Evolutionary conservation across 1,140 invertebrate species (phyloP), one percentile per base, ranked within the genome.

Genomic region (Dendroctonus valens): DNA sequence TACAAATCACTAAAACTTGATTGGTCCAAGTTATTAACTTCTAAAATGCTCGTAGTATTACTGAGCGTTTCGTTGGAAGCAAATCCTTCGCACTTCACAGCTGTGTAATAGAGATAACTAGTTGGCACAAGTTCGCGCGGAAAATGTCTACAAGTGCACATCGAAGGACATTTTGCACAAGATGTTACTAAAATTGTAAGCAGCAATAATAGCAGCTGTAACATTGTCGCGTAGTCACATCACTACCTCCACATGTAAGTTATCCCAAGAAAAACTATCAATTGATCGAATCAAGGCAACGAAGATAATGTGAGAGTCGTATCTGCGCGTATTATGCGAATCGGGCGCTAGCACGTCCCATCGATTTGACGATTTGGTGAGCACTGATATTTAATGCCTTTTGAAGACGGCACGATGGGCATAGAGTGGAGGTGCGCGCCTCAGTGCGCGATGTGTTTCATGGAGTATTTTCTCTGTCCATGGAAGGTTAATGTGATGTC

Each of bases 131-230:
- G 14, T 41, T 69, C 61, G 9, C 50, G 55, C 14, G 67, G 68
- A 39, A 69, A 53, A 39, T 70, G 59, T 15, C 44, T 59, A 62
- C 73, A 74, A 48, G 57, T 59, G 58, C 70, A 73, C 68, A 66
- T 70, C 46, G 41, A 58, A 12, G 70, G 70, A 69, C 69, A 72
- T 58, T 49, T 40, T 41, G 58, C 12, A n/a, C 54, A 37, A 5
- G 53, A 46, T 7, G 46, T 68, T 14, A 68, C 60, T 14, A 63
- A 40, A 14, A 63, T 12, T 53, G 49, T 52, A 15, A 68, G 52
- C 65, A 62, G 52, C 66, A 68, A 58, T 38, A 62, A 50, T 57
- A 62, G 51, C 6, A 51, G 53, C 60, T 68, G 59, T 54, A 57
- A 68, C 66, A 68, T 68, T 62, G 61, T 67, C 54, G 37, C 26